A percentile compares a stretch with the other conserved stretches of the same genome.
phyloP scores from a whole-genome alignment of 2,113 vertebrate species.

The Anser cygnoides region DNA sequence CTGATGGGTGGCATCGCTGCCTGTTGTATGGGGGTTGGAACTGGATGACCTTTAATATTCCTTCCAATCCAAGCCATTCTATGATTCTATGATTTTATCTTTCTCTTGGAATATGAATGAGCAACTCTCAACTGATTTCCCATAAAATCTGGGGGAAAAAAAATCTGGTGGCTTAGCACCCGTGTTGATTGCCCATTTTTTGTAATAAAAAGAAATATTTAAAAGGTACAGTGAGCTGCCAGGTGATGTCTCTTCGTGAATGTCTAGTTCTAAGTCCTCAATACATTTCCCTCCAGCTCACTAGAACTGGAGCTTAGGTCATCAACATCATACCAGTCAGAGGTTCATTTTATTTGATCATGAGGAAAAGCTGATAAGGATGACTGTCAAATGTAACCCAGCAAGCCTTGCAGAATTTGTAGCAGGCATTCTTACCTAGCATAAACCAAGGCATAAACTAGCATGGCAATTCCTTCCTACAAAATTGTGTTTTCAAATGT shows the following conservation, averaged over 20 bases:
- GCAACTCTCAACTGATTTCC: background rate
- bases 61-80: too few relatives aligned
- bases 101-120: background rate
- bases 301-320: conserved; percentile 24
- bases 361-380: conserved; percentile 7
- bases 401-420: background rate
- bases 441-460: background rate
- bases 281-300: background rate
- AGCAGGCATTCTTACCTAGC: background rate
- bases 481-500: background rate
- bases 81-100: background rate
- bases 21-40: too few relatives aligned
- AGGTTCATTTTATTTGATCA: conserved; percentile 32
- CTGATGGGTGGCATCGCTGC: too few relatives aligned
- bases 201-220: background rate
- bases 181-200: background rate
- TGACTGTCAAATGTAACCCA: background rate
- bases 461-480: background rate
- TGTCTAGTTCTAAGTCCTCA: background rate
- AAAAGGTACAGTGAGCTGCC: background rate
- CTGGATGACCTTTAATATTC: too few relatives aligned
- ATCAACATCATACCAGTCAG: background rate
- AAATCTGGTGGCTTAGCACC: accelerated
- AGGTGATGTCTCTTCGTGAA: background rate
- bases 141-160: background rate